phyloP scores from a whole-genome alignment of 2,113 vertebrate genomes.

The Phocoena phocoena region DNA sequence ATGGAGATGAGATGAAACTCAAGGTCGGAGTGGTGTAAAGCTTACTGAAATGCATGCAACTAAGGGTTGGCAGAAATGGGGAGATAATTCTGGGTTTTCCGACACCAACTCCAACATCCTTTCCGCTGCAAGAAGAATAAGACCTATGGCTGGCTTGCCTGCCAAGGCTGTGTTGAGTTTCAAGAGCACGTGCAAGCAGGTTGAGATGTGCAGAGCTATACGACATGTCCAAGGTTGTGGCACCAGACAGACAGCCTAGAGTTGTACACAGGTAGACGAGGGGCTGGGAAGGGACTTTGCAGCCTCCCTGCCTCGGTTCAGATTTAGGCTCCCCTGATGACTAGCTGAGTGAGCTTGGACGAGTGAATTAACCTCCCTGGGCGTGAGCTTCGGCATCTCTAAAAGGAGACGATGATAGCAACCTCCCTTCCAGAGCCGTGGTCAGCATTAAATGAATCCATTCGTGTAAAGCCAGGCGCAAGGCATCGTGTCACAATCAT shows the following conservation, averaged over 20 bases:
- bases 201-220: neutral
- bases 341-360: neutral
- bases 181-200: no score
- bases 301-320: neutral
- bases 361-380: neutral
- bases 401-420: no score
- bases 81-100: neutral
- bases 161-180: neutral
- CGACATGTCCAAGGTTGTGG: rapidly evolving
- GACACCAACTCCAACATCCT: neutral
- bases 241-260: neutral
- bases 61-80: neutral
- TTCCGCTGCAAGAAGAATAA: neutral
- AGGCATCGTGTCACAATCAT: rapidly evolving
- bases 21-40: neutral
- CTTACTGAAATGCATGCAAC: no score
- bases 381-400: no score
- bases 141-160: neutral
- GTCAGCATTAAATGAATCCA: neutral
- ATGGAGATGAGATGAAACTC: neutral
- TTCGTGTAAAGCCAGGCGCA: rapidly evolving
- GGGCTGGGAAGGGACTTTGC: no score
- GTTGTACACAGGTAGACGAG: rapidly evolving
- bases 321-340: neutral
- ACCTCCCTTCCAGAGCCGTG: neutral